Evolutionary conservation across 2,888 invertebrate species (phyloP), one percentile per base, ranked within the genome.

Genomic region (Heliconius sara): DNA sequence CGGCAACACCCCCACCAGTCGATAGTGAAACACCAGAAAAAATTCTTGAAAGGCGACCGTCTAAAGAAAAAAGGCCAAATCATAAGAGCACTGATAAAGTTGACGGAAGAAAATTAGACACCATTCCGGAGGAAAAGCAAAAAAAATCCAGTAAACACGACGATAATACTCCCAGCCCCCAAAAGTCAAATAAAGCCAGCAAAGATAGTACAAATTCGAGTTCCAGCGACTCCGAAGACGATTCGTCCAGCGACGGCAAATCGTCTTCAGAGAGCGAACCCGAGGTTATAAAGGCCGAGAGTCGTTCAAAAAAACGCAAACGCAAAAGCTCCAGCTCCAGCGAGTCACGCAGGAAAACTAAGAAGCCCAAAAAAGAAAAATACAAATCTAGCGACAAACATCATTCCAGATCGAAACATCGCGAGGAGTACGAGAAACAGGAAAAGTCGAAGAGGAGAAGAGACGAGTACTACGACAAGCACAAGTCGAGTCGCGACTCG

Each of bases 11-110:
- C 0, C 95, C 95, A 0, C 94, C 94, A 0, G 82, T 87, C 22
- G 93, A 93, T 25, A 84, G 89, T 72, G 94, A 94, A 3, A 93
- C 93, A 0, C 92, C 93, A 0, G 93, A 94, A 76, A 93, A 93
- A 81, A 84, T 88, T 81, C 85, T 88, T 19, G 93, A 93, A 81
- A 88, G 88, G 67, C 91, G 91, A 6, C 79, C 82, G 4, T 90
- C 91, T n/a, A 92, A 88, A 84, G 93, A 95, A 81, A 91, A 91
- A 82, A 91, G 88, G 82, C 89, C 80, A 81, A 91, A 90, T 83
- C 87, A 91, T 83, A 95, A 92, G 85, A 84, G 89, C 3, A 83
- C 75, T 47, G 94, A 94, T 82, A 91, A 87, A 86, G 82, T 89
- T 27, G 94, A 94, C 82, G 90, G 88, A 25, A 89, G 87, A 78